A percentile compares a stretch with the other conserved stretches of the same genome.
These are phyloP conservation scores for Berghia stephanieae DNA, from an alignment of 1,140 invertebrate species.

Conservation along the genomic window DNA sequence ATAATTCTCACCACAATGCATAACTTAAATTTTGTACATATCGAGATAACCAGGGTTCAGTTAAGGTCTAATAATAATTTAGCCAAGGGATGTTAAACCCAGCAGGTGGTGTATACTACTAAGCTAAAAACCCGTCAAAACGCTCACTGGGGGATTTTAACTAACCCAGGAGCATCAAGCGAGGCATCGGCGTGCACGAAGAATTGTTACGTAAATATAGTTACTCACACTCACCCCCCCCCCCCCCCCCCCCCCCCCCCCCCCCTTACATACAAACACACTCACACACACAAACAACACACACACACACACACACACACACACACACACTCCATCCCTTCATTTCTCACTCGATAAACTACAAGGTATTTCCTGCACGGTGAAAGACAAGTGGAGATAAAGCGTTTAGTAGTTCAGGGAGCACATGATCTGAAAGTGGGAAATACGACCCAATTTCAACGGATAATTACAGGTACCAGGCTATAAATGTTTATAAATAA, in stretches of 20 bases:
- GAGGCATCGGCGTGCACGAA: background rate
- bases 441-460: too few species aligned
- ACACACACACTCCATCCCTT: background rate
- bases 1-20: too few species aligned
- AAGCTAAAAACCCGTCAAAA: background rate
- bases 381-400: background rate
- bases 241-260: too few species aligned
- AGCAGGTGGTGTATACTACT: too few species aligned
- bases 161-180: background rate
- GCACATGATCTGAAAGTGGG: too few species aligned
- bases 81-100: too few species aligned
- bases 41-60: too few species aligned
- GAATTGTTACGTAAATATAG: background rate
- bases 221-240: background rate
- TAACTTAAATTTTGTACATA: too few species aligned
- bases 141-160: conserved; percentile 72
- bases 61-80: too few species aligned
- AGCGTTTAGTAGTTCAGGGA: background rate
- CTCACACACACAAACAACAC: background rate
- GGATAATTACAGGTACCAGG: background rate
- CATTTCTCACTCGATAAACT: background rate
- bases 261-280: background rate
- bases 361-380: background rate
- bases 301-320: conserved; percentile 7
- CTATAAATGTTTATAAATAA: background rate